These are phyloP conservation scores for Cyprinodon brontotheroides DNA, from an alignment of 2,113 vertebrate genomes.

Conservation along the genomic window DNA sequence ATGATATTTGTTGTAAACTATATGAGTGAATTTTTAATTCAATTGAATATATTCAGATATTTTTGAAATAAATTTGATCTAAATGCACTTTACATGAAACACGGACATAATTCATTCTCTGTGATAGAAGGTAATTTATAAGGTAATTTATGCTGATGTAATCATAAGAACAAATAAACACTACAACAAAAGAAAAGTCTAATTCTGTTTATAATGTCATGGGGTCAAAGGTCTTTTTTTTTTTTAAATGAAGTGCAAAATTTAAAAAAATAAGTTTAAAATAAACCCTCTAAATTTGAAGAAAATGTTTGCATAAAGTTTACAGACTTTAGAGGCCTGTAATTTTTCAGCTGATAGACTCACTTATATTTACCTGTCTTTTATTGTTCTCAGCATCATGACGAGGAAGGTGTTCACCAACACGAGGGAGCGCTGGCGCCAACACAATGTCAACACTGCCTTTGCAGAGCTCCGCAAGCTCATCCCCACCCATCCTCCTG, in stretches of 20 bases:
- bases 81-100: neutral
- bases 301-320: neutral
- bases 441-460: conserved; percentile 96
- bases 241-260: too few relatives aligned
- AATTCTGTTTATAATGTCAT: too few relatives aligned
- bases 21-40: neutral
- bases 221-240: neutral
- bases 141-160: too few relatives aligned
- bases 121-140: neutral
- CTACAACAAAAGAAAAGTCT: neutral
- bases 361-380: neutral
- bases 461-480: conserved; percentile 95
- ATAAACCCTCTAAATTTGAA: neutral
- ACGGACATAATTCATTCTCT: neutral
- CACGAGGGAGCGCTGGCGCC: conserved; percentile 94
- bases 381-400: conserved; percentile 76
- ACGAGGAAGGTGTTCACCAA: conserved; percentile 96
- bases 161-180: too few relatives aligned
- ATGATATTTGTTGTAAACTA: neutral
- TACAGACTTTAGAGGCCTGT: neutral
- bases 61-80: neutral
- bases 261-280: neutral
- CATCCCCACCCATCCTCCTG: conserved; percentile 95
- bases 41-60: neutral
- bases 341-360: neutral